These are phyloP conservation scores for Manis crassicaudata DNA, from an alignment of 2,797 vertebrate genomes.

Conservation along the genomic window DNA sequence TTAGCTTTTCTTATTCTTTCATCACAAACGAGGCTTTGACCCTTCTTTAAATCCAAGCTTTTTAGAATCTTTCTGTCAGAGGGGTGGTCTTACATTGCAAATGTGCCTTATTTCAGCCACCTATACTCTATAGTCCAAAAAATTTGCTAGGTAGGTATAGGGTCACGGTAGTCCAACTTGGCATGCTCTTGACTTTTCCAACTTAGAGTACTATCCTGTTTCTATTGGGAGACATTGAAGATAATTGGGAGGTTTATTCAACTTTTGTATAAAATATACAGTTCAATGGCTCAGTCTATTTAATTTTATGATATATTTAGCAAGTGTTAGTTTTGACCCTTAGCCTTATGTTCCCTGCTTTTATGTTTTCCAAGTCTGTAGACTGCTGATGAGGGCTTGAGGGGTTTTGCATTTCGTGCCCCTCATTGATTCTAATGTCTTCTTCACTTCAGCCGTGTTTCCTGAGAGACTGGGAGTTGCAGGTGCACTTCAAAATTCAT, in stretches of 20 bases:
- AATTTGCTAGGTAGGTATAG: background rate
- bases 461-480: conserved; percentile 96
- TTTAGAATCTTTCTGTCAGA: conserved; percentile 36
- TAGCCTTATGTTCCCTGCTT: background rate
- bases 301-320: conserved; percentile 13
- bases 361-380: conserved; percentile 10
- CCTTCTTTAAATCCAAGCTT: conserved; percentile 51
- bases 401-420: background rate
- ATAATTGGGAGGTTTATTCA: background rate
- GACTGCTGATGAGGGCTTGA: background rate
- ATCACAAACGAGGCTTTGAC: conserved; percentile 46
- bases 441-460: conserved; percentile 90
- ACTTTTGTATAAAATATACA: background rate
- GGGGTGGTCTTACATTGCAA: background rate
- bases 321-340: background rate
- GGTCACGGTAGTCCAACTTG: background rate
- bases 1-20: conserved; percentile 52
- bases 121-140: background rate
- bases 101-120: background rate
- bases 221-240: background rate
- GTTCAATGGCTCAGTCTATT: background rate
- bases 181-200: background rate
- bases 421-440: rapidly evolving
- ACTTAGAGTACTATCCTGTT: background rate
- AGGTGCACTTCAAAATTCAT: conserved; percentile 97